Conservation (phyloP, 2,113 vertebrate genomes). For the Acinonyx jubatus region DNA sequence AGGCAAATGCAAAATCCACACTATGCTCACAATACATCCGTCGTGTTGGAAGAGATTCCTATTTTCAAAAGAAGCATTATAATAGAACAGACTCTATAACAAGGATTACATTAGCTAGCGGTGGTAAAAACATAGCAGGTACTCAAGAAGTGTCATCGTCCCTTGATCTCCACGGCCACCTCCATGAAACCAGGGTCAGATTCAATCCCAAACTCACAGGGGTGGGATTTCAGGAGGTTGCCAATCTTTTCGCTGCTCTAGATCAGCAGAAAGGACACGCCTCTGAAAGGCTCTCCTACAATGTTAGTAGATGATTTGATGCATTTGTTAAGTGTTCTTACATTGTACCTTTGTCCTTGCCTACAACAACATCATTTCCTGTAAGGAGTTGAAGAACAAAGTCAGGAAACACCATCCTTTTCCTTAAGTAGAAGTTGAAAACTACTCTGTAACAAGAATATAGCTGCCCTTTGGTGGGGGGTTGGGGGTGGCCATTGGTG, state of each 20-base stretch:
- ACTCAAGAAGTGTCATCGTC: neutral
- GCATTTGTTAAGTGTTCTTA: neutral
- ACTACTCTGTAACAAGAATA: neutral
- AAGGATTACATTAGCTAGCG: neutral
- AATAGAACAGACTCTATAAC: neutral
- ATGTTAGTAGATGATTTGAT: neutral
- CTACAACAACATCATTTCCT: conserved; percentile 53
- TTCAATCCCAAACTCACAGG: neutral
- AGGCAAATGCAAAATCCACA: neutral
- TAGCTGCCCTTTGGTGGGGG: neutral
- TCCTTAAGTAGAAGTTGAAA: conserved; percentile 51
- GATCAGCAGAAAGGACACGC: neutral
- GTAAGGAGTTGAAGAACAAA: conserved; percentile 48
- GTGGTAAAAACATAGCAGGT: neutral
- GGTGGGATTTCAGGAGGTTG: neutral
- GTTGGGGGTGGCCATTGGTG: neutral
- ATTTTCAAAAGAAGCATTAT: neutral
- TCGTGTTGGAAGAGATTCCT: neutral
- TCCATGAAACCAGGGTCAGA: neutral
- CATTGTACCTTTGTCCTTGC: conserved; percentile 14
- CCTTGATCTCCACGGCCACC: neutral
- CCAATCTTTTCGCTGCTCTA: neutral
- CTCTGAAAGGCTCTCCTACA: neutral
- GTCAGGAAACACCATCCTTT: conserved; percentile 61
- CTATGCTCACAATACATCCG: neutral